Evolutionary conservation across 2,888 invertebrate species (phyloP).

Genomic region (Lochmaea crataegi): DNA sequence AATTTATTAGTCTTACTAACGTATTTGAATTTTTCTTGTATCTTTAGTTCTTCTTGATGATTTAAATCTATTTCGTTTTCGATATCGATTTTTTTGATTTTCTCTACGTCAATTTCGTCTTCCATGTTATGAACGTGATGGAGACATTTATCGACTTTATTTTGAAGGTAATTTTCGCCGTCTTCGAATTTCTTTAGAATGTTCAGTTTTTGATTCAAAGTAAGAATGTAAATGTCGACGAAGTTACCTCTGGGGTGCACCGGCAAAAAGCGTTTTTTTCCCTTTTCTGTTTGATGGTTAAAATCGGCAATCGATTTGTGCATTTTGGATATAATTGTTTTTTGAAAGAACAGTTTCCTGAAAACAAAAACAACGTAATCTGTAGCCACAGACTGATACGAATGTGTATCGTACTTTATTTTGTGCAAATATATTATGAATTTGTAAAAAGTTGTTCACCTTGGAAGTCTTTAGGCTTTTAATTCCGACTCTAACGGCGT

Average conservation of each 20-base stretch:
- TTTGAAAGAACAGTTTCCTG: slow-evolving; percentile 75
- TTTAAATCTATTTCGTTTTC: slow-evolving; percentile 64
- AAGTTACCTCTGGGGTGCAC: slow-evolving; percentile 71
- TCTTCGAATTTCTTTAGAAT: slow-evolving; percentile 80
- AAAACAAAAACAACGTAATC: slow-evolving; percentile 13
- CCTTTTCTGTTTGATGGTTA: slow-evolving; percentile 72
- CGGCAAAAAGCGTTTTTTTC: slow-evolving; percentile 70
- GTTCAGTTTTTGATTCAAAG: slow-evolving; percentile 79
- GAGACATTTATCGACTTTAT: slow-evolving; percentile 58
- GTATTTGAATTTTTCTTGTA: slow-evolving; percentile 69
- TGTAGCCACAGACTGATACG: too few species aligned
- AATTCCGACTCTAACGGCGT: slow-evolving; percentile 71
- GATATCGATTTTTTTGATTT: slow-evolving; percentile 68
- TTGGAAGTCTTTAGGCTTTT: slow-evolving; percentile 64
- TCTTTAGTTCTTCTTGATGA: slow-evolving; percentile 65
- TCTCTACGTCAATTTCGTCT: slow-evolving; percentile 67
- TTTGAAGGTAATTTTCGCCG: slow-evolving; percentile 73
- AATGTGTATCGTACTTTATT: too few species aligned
- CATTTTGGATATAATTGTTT: slow-evolving; percentile 72
- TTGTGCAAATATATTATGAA: too few species aligned
- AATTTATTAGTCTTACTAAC: slow-evolving; percentile 79
- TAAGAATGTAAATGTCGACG: slow-evolving; percentile 73
- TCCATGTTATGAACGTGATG: slow-evolving; percentile 66
- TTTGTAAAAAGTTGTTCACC: slow-evolving; percentile 56
- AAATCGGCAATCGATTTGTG: slow-evolving; percentile 72